phyloP scores from a whole-genome alignment of 2,113 vertebrate genomes.

The Baryphthengus martii region DNA sequence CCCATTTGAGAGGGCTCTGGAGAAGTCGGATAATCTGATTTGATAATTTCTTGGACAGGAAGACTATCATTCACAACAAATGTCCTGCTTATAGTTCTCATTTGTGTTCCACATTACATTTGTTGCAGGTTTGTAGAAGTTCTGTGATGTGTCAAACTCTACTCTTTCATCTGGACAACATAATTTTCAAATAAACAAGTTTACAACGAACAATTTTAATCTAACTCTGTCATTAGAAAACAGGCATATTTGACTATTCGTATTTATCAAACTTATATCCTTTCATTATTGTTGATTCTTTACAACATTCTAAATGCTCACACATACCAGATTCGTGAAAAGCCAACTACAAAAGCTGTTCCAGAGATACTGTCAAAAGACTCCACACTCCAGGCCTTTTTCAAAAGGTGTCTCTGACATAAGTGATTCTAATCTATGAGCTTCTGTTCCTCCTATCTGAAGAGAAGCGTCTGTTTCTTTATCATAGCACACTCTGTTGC shows the following conservation, averaged over 20 bases:
- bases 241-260: neutral
- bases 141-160: slow-evolving; percentile 14
- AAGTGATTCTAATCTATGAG: neutral
- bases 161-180: neutral
- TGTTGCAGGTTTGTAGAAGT: neutral
- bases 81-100: neutral
- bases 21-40: slow-evolving; percentile 42
- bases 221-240: neutral
- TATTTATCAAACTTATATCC: neutral
- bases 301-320: neutral
- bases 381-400: neutral
- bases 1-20: slow-evolving; percentile 24
- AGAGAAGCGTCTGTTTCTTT: neutral
- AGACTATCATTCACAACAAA: neutral
- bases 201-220: neutral
- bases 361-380: neutral
- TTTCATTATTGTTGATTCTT: neutral
- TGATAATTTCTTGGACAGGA: neutral
- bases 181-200: neutral
- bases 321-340: neutral
- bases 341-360: neutral
- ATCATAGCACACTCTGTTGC: neutral
- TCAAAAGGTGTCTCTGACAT: neutral
- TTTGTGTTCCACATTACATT: neutral
- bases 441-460: neutral